Evolutionary conservation across 2,888 invertebrate genomes (phyloP).

Genomic region (Zygogramma bicolorata): DNA sequence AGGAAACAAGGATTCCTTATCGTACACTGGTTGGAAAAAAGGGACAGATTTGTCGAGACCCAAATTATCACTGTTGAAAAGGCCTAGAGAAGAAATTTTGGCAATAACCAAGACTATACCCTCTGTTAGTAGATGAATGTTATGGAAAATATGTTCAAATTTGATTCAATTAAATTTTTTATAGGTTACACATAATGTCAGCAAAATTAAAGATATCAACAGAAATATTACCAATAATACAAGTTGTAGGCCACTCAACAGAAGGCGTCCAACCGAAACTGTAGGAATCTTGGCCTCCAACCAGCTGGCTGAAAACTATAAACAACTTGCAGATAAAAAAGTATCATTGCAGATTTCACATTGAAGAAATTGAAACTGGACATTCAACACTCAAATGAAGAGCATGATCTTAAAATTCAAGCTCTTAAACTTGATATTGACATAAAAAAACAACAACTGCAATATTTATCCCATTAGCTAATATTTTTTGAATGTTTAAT

Average conservation of each 20-base stretch:
- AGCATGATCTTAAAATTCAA: background rate
- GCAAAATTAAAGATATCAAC: background rate
- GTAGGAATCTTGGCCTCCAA: background rate
- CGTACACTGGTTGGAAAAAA: background rate
- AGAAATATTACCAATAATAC: background rate
- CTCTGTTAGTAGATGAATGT: background rate
- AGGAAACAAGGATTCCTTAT: background rate
- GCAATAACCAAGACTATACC: background rate
- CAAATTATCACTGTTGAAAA: background rate
- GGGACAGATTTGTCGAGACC: background rate
- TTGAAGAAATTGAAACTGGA: background rate
- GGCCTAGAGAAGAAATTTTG: background rate
- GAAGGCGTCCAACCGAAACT: background rate
- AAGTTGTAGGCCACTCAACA: background rate
- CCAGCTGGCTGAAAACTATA: background rate
- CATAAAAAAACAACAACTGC: background rate
- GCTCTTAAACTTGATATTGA: background rate
- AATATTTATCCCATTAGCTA: background rate
- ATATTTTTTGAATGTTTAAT: background rate
- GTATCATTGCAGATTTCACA: background rate
- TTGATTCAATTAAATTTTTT: background rate
- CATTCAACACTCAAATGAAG: background rate
- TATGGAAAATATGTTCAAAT: background rate
- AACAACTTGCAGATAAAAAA: background rate
- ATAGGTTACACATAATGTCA: background rate